A percentile compares a stretch with the other conserved stretches of the same genome.
phyloP scores from a whole-genome alignment of 2,888 invertebrate genomes.

The Heliothis peltigera region DNA sequence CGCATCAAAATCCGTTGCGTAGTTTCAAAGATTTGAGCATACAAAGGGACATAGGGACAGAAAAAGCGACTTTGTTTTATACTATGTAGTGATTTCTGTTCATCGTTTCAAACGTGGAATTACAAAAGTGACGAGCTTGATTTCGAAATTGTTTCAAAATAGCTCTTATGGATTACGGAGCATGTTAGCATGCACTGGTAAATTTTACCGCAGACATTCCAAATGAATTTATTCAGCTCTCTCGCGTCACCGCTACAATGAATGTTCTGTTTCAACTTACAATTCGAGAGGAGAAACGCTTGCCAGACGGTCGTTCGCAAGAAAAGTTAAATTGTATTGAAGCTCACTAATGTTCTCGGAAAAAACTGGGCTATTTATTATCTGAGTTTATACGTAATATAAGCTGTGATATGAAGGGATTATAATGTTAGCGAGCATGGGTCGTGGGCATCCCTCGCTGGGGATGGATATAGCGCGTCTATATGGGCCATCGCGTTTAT shows the following conservation, averaged over 20 bases:
- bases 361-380: constrained; percentile 38
- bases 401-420: constrained; percentile 52
- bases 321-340: constrained; percentile 48
- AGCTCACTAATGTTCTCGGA: constrained; percentile 29
- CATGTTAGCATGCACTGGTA: background rate
- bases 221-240: constrained; percentile 33
- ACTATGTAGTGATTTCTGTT: too few species aligned
- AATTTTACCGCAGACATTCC: constrained; percentile 14
- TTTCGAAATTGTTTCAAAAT: constrained; percentile 12
- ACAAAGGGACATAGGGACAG: too few species aligned
- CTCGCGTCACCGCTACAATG: constrained; percentile 21
- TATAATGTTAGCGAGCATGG: constrained; percentile 53
- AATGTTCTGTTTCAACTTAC: constrained; percentile 38
- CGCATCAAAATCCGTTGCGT: too few species aligned
- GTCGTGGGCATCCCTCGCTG: constrained; percentile 49
- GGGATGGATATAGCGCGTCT: constrained; percentile 67
- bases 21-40: too few species aligned
- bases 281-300: constrained; percentile 19
- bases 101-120: background rate
- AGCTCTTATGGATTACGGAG: constrained; percentile 11
- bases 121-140: background rate
- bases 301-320: constrained; percentile 22
- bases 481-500: constrained; percentile 65
- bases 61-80: too few species aligned
- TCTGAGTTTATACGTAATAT: constrained; percentile 56